phyloP scores from a whole-genome alignment of 2,888 invertebrate species.

The Eustalomyia histrio region DNA sequence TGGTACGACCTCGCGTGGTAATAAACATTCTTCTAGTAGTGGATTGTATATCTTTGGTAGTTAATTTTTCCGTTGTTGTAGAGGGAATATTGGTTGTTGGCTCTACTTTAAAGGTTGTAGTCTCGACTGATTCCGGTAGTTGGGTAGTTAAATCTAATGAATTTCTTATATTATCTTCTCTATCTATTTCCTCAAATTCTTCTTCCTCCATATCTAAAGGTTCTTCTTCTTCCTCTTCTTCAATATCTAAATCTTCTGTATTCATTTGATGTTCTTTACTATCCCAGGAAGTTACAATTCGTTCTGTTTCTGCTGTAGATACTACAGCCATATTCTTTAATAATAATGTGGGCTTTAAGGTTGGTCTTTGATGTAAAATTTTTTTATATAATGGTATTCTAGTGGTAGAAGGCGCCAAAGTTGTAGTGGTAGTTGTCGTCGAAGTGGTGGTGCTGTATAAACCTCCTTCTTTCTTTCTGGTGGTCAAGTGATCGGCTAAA shows the following conservation, averaged over 20 bases:
- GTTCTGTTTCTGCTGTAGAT: conserved; percentile 48
- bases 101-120: conserved; percentile 26
- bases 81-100: conserved; percentile 29
- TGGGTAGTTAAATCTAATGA: conserved; percentile 21
- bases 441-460: conserved; percentile 52
- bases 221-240: conserved; percentile 2
- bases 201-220: not conserved
- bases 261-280: conserved; percentile 29
- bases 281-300: conserved; percentile 39
- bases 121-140: conserved; percentile 17
- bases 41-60: conserved; percentile 12
- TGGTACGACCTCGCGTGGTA: conserved; percentile 44
- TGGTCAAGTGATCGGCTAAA: conserved; percentile 61
- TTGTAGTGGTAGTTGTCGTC: conserved; percentile 65
- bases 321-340: conserved; percentile 67
- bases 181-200: conserved; percentile 10
- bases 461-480: conserved; percentile 48
- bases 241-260: not conserved
- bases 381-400: conserved; percentile 76
- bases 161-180: not conserved
- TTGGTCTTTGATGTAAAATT: conserved; percentile 73
- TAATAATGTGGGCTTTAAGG: conserved; percentile 70
- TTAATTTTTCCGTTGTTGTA: conserved; percentile 25
- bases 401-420: conserved; percentile 71
- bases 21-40: conserved; percentile 51